A percentile compares a stretch with the other conserved stretches of the same genome.
phyloP scores from a whole-genome alignment of 2,888 invertebrate species.

The Oxyteleia sp. region DNA sequence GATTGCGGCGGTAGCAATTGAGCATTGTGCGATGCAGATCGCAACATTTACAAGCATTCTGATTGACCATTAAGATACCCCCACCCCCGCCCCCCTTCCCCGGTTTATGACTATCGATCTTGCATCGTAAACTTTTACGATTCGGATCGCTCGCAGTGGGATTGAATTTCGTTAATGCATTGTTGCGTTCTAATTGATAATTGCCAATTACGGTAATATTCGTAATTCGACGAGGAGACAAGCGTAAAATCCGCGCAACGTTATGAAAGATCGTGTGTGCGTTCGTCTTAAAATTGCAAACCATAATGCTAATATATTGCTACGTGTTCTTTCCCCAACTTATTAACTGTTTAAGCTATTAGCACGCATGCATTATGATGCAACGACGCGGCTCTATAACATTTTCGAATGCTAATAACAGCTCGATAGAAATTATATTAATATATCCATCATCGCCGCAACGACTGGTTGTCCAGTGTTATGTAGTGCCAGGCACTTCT shows the following conservation, averaged over 20 bases:
- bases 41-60: constrained; percentile 54
- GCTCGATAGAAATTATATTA: no score
- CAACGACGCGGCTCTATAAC: no score
- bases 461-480: no score
- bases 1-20: constrained; percentile 56
- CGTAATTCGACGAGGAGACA: constrained; percentile 22
- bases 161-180: constrained; percentile 36
- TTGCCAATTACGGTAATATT: constrained; percentile 30
- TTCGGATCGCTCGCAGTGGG: constrained; percentile 26
- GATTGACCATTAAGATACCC: constrained; percentile 66
- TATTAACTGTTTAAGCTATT: no score
- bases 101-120: constrained; percentile 49
- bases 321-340: constrained; percentile 51
- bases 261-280: constrained; percentile 39
- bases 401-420: no score
- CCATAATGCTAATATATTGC: constrained; percentile 45
- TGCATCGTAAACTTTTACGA: constrained; percentile 35
- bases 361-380: no score
- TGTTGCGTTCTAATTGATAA: constrained; percentile 61
- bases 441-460: no score
- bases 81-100: no score
- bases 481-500: no score
- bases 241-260: constrained; percentile 11
- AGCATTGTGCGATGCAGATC: constrained; percentile 52
- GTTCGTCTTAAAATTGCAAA: constrained; percentile 48